Percentiles rank a stretch among this genome's conserved stretches.
phyloP scores from a whole-genome alignment of 2,888 invertebrate species.

The Exephanes ischioxanthus region DNA sequence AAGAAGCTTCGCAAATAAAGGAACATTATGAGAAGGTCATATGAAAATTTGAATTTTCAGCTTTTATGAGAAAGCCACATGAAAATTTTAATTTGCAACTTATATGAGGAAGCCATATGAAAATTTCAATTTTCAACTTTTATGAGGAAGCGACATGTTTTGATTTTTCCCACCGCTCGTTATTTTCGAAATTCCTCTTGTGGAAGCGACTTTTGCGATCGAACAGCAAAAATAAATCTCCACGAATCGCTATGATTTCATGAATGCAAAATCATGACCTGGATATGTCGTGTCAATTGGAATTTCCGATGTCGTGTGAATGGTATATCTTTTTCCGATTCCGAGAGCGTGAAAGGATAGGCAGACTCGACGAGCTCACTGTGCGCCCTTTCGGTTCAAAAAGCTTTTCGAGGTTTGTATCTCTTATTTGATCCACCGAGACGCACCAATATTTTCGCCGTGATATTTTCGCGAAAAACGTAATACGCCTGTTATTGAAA shows the following conservation, averaged over 20 bases:
- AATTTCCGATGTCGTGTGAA: slow-evolving; percentile 32
- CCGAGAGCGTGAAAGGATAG: neutral
- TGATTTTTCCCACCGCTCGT: neutral
- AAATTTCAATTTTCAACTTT: too few species aligned
- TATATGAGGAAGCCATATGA: too few species aligned
- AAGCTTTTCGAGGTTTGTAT: neutral
- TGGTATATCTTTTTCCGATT: slow-evolving; percentile 23
- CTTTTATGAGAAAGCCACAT: too few species aligned
- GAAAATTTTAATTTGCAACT: too few species aligned
- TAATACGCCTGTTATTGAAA: neutral
- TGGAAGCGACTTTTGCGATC: neutral
- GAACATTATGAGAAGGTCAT: too few species aligned
- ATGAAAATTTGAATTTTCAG: too few species aligned
- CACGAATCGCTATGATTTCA: slow-evolving; percentile 43
- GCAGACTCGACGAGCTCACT: neutral
- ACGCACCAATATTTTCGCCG: neutral
- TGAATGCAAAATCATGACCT: slow-evolving; percentile 31
- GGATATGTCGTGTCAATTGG: slow-evolving; percentile 19
- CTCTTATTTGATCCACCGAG: neutral
- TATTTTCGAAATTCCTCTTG: neutral
- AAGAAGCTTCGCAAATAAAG: too few species aligned
- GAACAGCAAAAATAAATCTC: slow-evolving; percentile 6
- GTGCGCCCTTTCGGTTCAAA: neutral
- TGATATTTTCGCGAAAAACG: neutral
- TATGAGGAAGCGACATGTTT: too few species aligned